These are phyloP conservation scores for Triplophysa yarkandensis DNA, from an alignment of 2,797 vertebrate genomes.

Conservation along the genomic window DNA sequence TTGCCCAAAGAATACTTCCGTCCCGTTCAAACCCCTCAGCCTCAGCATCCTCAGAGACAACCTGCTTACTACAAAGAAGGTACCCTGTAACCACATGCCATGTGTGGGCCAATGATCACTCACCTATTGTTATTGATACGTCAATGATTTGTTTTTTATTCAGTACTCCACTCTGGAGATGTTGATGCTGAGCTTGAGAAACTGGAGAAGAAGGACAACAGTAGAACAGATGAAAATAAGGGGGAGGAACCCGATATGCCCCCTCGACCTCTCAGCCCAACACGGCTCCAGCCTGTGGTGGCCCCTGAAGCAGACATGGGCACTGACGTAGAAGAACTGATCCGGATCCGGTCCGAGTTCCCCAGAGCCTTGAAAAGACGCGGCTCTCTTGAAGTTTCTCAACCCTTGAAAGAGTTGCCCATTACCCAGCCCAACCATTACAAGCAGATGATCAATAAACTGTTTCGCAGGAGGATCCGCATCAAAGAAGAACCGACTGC, in stretches of 20 bases:
- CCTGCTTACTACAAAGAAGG: conserved; percentile 70
- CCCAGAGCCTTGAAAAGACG: conserved; percentile 87
- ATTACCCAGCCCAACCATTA: conserved; percentile 82
- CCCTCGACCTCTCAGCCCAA: conserved; percentile 86
- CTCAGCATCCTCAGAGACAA: conserved; percentile 66
- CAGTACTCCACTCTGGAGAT: conserved; percentile 69
- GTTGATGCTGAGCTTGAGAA: conserved; percentile 74
- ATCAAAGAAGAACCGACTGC: conserved; percentile 53
- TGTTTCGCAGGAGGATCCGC: conserved; percentile 72
- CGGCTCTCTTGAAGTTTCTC: conserved; percentile 79
- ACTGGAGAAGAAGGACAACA: conserved; percentile 62
- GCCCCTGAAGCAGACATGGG: conserved; percentile 77
- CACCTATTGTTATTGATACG: background rate
- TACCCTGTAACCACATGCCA: conserved; percentile 43
- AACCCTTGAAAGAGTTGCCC: conserved; percentile 60
- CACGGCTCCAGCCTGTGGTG: conserved; percentile 85
- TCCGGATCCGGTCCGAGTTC: conserved; percentile 83
- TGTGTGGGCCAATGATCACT: background rate
- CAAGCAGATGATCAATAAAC: conserved; percentile 84
- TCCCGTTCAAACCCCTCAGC: conserved; percentile 52
- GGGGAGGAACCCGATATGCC: conserved; percentile 49
- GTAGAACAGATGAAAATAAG: conserved; percentile 38
- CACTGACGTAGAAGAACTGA: conserved; percentile 74
- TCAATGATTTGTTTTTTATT: background rate
- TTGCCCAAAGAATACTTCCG: conserved; percentile 58